Base-by-base conservation (phyloP, 2,113 vertebrate genomes). In the Scolopax mira region DNA sequence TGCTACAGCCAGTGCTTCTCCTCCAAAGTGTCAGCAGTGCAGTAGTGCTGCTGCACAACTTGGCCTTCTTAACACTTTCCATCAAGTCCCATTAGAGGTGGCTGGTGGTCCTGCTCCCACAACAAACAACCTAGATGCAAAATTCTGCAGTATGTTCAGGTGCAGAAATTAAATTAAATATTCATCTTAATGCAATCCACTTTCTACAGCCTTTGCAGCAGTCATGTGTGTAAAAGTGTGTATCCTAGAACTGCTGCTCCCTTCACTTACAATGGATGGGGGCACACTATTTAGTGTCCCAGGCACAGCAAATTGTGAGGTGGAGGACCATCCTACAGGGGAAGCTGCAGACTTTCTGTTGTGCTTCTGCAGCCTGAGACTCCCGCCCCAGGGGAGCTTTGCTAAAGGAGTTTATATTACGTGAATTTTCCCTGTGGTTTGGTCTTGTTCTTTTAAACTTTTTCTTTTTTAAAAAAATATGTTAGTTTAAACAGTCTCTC, bases 401-500 rank as follows among this genome's bases (percentile, higher is more conserved):
- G 49, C 79, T 71, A 52, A 79, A 31, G 27, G 46, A 79, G 30
- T 83, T 75, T 49, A 66, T n/a, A 33, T 41, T 42, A 37, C 16
- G 18, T 79, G 85, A 80, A 75, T 66, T 44, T 71, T 71, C 48
- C 42, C 64, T 39, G 41, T 44, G 42, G 33, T 62, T 84, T 8
- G 3, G 51, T 86, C 79, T 80, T 72, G 10, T 83, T 80, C 64
- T 83, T 85, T 88, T 58, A 73, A 88, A 52, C 42, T 25, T 35
- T 42, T 79, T 91, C 79, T 60, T 54, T 49, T 39, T 18, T 13
- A 25, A 42, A 42, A 42, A 42, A 22, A 17, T 49, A 60, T 64
- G 67, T 69, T 85, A 84, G 46, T 89, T 95, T 94, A 90, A 94
- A 87, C 69, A 81, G n/a, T 54, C 9, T 81, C 67, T 94, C 57